Base-by-base conservation (phyloP, 2,797 vertebrate species). In the Oryzias dopingdopingensis region DNA sequence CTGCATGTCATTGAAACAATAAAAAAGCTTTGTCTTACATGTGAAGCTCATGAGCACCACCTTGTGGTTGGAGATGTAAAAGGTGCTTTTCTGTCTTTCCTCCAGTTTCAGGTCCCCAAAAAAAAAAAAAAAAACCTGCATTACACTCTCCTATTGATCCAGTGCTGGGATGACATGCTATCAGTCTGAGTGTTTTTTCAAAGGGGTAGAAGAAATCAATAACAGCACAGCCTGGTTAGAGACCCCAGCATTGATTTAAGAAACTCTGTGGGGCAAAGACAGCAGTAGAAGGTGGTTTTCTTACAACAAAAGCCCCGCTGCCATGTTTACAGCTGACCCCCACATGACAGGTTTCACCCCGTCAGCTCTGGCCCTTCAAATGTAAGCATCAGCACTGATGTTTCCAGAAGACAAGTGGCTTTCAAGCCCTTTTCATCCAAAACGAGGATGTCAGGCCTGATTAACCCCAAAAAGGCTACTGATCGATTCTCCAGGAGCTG, bases 211-310 rank as follows among this genome's bases (percentile, higher is more conserved):
- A 84, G 59, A 72, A 90, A 93, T 94, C 93, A 74, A 93, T 94
- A 87, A 45, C 49, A 67, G 76, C 80, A 86, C 78, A 73, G 85
- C 81, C 86, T 92, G 82, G 90, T 90, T 92, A 94, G 88, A 89
- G 87, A 93, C 88, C 90, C 91, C 72, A 24, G 66, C 86, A 94
- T 92, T 88, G 91, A 94, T 94, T 84, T 72, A 77, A 82, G 82
- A 83, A 72, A 10, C 32, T 12, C 26, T 26, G 26, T 1, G 5
- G 26, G 82, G 83, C 70, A 51, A 67, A 62, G 74, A 80, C 59
- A 76, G 55, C 62, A 49, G 32, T 2, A 20, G 65, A 83, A 70
- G 70, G 72, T 65, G 70, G 78, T 80, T 74, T 68, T 82, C 61
- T 17, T 67, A 75, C 71, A 85, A 81, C 80, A 42, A 65, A 84